A percentile compares a stretch with the other conserved stretches of the same genome.
Evolutionary conservation across 2,888 invertebrate species (phyloP).

Genomic region (Trichopoda pennipes): DNA sequence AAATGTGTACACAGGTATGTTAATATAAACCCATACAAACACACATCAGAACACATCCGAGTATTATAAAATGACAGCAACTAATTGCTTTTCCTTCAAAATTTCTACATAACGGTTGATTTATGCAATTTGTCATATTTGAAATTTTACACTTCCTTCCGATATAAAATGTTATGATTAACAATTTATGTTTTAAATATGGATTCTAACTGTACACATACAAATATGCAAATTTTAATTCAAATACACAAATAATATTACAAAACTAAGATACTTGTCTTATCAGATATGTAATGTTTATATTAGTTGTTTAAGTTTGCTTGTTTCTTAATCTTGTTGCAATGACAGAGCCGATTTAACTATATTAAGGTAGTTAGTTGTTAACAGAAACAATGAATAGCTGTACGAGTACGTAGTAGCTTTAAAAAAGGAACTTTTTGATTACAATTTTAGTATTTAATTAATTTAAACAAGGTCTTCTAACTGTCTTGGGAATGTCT

Average conservation of each 20-base stretch:
- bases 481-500: no score
- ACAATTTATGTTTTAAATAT: constrained; percentile 53
- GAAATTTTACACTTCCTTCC: constrained; percentile 71
- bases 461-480: no score
- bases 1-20: constrained; percentile 7
- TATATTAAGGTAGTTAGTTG: neutral
- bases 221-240: constrained; percentile 2
- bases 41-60: neutral
- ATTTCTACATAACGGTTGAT: constrained; percentile 67
- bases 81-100: constrained; percentile 69
- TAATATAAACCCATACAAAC: neutral
- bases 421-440: no score
- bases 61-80: constrained; percentile 52
- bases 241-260: neutral
- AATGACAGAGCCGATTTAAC: neutral
- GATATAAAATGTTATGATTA: constrained; percentile 66
- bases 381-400: neutral
- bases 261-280: constrained; percentile 4
- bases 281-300: neutral
- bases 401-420: no score
- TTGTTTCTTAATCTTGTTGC: neutral
- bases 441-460: no score
- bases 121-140: constrained; percentile 71
- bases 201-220: neutral
- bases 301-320: neutral